Evolutionary conservation across 92 coral and sea anemone species (phyloP).

Genomic region (Zoanthus sansibaricus): DNA sequence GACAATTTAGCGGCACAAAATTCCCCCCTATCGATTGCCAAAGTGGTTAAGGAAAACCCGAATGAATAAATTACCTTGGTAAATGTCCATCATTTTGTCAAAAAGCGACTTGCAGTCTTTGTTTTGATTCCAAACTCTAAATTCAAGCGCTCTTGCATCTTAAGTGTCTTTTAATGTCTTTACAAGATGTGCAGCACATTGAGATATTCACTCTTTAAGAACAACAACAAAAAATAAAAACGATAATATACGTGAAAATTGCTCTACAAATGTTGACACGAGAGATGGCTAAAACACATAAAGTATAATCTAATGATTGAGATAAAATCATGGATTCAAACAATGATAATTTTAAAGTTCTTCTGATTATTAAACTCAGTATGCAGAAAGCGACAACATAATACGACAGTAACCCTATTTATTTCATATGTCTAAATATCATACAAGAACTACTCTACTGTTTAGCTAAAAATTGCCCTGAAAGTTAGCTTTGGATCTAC

Average conservation of each 20-base stretch:
- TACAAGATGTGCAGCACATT: constrained; percentile 32
- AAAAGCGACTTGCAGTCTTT: constrained; percentile 44
- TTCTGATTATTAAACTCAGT: neutral
- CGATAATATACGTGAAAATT: neutral
- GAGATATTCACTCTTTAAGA: neutral
- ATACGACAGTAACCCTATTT: neutral
- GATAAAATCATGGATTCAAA: constrained; percentile 28
- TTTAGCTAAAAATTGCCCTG: neutral
- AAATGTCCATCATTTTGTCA: constrained; percentile 47
- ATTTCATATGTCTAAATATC: neutral
- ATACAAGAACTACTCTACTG: constrained; percentile 6
- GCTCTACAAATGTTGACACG: constrained; percentile 36
- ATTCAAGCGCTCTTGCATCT: neutral
- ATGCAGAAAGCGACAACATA: neutral
- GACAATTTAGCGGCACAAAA: constrained; percentile 34
- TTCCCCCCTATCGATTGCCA: constrained; percentile 45
- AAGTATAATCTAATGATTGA: constrained; percentile 39
- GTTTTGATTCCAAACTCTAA: constrained; percentile 40
- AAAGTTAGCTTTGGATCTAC: neutral
- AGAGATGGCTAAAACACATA: constrained; percentile 27
- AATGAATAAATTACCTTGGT: constrained; percentile 39
- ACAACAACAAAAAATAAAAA: neutral
- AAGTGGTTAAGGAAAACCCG: constrained; percentile 40
- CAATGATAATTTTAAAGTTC: constrained; percentile 21
- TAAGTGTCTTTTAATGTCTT: constrained; percentile 34